Base-by-base conservation (phyloP, 92 coral and sea anemone species). In the Umimayanthus chanpuru region DNA sequence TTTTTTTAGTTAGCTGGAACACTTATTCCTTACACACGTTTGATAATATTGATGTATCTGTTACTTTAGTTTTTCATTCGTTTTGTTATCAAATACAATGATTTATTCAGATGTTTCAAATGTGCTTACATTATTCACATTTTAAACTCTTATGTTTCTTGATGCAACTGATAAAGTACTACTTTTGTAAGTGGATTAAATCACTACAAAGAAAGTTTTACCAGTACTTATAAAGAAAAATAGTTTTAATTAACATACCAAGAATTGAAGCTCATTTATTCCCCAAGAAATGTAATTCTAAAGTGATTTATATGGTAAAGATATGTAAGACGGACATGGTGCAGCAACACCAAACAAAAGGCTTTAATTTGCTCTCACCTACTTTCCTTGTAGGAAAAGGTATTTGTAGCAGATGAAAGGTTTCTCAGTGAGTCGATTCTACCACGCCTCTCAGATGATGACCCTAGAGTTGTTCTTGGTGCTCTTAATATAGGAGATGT, bases 371-470 rank as follows among this genome's bases (percentile, higher is more conserved):
- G 14, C 4, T 56, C 43, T 56, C 11, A 53, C 8, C 72, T 41
- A 8, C 68, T 43, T 40, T 40, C n/a, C 82, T 92, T 50, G 23
- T 26, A 9, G 1, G 29, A 73, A 41, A 32, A 92, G 94, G 85
- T 79, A 49, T 75, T 87, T 40, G 73, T 89, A 73, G 92, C 85
- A 73, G 99, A 95, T 73, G 85, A 81, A 50, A 92, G 94, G 75
- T 97, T 97, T 77, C 43, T 97, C 26, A 77, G 88, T 14, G 96
- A 93, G 36, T 93, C 96, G 6, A 79, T 97, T 23, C 75, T 97
- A 39, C 91, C 92, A 67, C 84, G 95, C 55, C 90, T 97, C 0
- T 70, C 90, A 71, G 99, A 97, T 92, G 99, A 97, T 26, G 97
- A 94, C 44, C 93, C 94, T 32, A 41, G 85, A 11, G 97, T 97